Evolutionary conservation across 2,797 vertebrate species (phyloP).

Genomic region (Peromyscus eremicus): DNA sequence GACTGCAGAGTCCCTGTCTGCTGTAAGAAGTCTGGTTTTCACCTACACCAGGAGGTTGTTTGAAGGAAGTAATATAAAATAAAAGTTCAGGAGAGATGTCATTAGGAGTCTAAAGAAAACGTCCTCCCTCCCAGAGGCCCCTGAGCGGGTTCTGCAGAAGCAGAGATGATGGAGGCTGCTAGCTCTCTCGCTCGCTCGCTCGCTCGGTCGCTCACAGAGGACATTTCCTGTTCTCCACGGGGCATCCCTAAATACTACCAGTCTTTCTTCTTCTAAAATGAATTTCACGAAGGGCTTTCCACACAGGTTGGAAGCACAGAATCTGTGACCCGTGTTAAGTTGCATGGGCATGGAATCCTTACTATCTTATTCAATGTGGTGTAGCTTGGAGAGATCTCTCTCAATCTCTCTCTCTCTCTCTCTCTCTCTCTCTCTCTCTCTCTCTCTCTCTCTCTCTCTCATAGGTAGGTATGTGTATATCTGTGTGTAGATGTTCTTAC

Average conservation of each 20-base stretch:
- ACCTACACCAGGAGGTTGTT: neutral
- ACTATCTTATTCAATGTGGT: neutral
- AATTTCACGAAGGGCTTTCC: neutral
- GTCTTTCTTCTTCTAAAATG: neutral
- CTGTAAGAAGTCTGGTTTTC: constrained; percentile 49
- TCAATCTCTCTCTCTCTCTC: too few species aligned
- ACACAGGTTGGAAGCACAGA: neutral
- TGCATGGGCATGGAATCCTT: neutral
- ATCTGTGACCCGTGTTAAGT: neutral
- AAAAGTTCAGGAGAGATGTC: neutral
- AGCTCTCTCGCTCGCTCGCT: too few species aligned
- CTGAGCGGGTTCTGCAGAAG: neutral
- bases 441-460: neutral
- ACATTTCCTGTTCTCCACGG: neutral
- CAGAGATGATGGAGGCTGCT: neutral
- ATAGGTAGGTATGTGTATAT: neutral
- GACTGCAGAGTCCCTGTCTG: constrained; percentile 20
- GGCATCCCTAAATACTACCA: neutral
- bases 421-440: too few species aligned
- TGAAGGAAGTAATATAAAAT: constrained; percentile 55
- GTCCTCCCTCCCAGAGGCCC: neutral
- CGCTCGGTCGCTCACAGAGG: neutral
- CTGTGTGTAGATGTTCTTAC: neutral
- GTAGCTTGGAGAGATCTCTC: neutral
- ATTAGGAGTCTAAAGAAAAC: neutral